Evolutionary conservation across 2,888 invertebrate species (phyloP).

Genomic region (Apoderus coryli): DNA sequence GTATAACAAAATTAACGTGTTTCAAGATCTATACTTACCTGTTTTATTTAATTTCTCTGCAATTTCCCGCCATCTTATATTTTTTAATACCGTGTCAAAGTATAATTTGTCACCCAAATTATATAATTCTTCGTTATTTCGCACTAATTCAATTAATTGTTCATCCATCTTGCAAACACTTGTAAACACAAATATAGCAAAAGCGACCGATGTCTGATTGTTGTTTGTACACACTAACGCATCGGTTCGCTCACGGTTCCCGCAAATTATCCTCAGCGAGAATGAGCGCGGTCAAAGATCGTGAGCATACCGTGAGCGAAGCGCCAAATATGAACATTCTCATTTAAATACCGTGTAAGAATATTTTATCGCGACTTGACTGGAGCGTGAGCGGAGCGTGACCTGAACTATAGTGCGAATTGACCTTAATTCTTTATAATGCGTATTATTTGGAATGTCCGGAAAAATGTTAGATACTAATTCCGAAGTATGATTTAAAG

Average conservation of each 20-base stretch:
- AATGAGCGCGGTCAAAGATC: conserved; percentile 2
- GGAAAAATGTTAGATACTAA: too few relatives aligned
- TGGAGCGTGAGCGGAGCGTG: conserved; percentile 4
- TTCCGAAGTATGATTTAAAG: too few relatives aligned
- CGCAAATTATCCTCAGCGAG: conserved; percentile 1
- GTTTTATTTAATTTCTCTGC: conserved; percentile 6
- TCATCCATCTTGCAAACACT: conserved; percentile 6
- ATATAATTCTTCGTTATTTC: conserved; percentile 1
- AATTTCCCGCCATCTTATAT: conserved; percentile 8
- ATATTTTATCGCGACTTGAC: conserved; percentile 3
- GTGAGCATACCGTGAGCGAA: conserved; percentile 3
- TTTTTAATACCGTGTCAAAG: conserved; percentile 7
- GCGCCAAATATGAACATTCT: conserved; percentile 3
- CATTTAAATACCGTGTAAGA: conserved; percentile 1
- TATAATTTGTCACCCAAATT: conserved; percentile 4
- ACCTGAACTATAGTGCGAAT: conserved; percentile 5
- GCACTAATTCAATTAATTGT: conserved; percentile 5
- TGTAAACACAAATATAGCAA: conserved; percentile 1
- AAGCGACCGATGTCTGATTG: conserved; percentile 1
- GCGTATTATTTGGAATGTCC: too few relatives aligned
- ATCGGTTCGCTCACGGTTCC: conserved; percentile 2
- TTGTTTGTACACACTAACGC: conserved; percentile 3
- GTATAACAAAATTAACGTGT: conserved; percentile 2
- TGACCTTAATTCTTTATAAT: too few relatives aligned
- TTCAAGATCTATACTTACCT: conserved; percentile 4